Evolutionary conservation across 2,888 invertebrate genomes (phyloP), one percentile per base, ranked within the genome.

Genomic region (Diaperis boleti): DNA sequence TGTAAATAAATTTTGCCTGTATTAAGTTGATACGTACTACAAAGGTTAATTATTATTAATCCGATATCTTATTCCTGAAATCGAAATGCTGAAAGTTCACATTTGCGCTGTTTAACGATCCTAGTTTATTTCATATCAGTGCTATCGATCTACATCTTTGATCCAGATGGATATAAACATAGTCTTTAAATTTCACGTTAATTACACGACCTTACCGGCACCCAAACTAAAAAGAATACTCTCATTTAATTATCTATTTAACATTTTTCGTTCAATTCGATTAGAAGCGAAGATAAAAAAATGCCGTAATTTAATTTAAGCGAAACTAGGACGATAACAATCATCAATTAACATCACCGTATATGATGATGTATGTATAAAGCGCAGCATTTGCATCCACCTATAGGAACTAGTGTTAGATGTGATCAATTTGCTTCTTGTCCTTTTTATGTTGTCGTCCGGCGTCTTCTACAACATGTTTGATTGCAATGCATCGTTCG

Each of bases 261-360:
- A 45, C 44, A 56, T 56, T 56, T 26, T 44, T 56, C 13, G 22
- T 56, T 29, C 44, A 20, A 45, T 45, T 45, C 8, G 55, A 55
- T 55, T 3, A 5, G 15, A 18, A 41, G 17, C n/a, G 10, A 14
- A 10, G 56, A 56, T 56, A 56, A 56, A 15, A 3, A 13, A 49
- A 10, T 37, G 22, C 22, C 20, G 49, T 59, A 59, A 59, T 59
- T 59, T 59, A 47, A 59, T 59, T 59, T 59, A 13, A 49, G 26
- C 29, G 37, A 35, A 29, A 15, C 47, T 49, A 22, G 26, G 37
- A 13, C 39, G 59, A 59, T 59, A 59, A 49, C 26, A 49, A 56
- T 59, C 59, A 59, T 37, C 49, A 59, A 59, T 59, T 59, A 59
- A 33, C 47, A 49, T 44, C 49, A 41, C 10, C 13, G n/a, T n/a